Base-by-base conservation (phyloP, 2,888 invertebrate genomes). In the Byasa hedistus region DNA sequence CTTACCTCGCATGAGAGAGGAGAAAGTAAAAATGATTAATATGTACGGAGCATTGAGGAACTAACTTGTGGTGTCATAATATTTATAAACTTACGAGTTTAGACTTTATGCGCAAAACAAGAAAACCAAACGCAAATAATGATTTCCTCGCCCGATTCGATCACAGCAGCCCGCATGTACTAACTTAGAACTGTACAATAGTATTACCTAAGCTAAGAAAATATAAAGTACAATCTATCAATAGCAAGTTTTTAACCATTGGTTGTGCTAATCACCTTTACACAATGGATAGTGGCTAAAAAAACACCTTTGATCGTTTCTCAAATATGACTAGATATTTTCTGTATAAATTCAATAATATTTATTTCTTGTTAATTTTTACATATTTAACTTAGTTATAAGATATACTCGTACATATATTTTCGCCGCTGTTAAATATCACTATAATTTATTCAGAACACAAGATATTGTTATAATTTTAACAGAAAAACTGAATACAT, bases 21-120 rank as follows among this genome's bases (percentile, higher is more conserved):
- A 57, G 62, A 63, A 63, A 63, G 62, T 32, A 44, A 63, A 27
- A 23, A 32, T 63, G 62, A 63, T 63, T 57, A 63, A 63, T 63
- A 63, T 63, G 44, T 63, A 63, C 57, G 48, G 57, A 63, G 56
- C 27, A 1, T 32, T 27, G 48, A 48, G 62, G 56, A 22, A 63
- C 27, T 57, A 48, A 24, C 24, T 62, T 62, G 57, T 48, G 57
- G 32, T 57, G 56, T 24, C 27, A 57, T 48, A 63, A 63, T 62
- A 21, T 62, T 56, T 62, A 51, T 55, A 32, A 61, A 52, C 4
- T 5, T 48, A 61, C 39, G 56, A 56, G 24, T 54, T 23, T 63
- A 21, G 27, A 24, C 24, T 44, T 62, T 44, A 51, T 62, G 39
- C 27, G 56, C 56, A 23, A 62, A 55, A 61, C n/a, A 32, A 61